Evolutionary conservation across 2,888 invertebrate species (phyloP), one percentile per base, ranked within the genome.

Genomic region (Anaspis maculata): DNA sequence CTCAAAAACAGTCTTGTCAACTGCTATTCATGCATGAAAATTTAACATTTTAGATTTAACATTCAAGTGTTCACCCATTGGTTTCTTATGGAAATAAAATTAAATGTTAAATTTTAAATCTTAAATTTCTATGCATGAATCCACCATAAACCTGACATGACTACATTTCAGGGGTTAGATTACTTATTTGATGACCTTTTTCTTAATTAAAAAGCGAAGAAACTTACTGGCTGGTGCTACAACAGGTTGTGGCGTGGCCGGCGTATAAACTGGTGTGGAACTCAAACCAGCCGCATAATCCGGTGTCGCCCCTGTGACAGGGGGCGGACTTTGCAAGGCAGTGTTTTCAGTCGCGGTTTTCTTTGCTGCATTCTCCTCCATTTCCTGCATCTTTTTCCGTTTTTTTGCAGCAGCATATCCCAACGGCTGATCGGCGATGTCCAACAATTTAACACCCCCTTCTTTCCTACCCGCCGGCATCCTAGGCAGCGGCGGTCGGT

Each of bases 391-490:
- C 52, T 85, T 79, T 61, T 88, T 80, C 49, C 92, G 75, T 64
- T 92, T 86, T 62, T 94, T 94, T 10, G 89, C 88, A 3, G 79
- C 81, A 61, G 80, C 81, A 62, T 79, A 82, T 6, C 86, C 86
- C 15, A 88, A 65, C 0, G 95, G 95, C 58, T 92, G 90, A 58
- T 96, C 95, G 2, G 85, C 81, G 52, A 96, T 91, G 61, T 95
- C 95, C 22, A 96, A 69, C 27, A 96, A 70, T 68, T 96, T 96
- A 49, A 95, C 92, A 36, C 95, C 95, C 31, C 92, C 85, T 61
- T 89, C 94, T 69, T 79, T 91, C 50, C 76, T 78, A 32, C 72
- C 80, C 31, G 74, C 81, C 16, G 74, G 77, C 15, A 74, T 76
- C 39, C 82, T 69, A 25, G 74, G 70, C 34, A 76, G 59, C 29